Evolutionary conservation across 2,113 vertebrate species (phyloP).

Genomic region (Poecile atricapillus): DNA sequence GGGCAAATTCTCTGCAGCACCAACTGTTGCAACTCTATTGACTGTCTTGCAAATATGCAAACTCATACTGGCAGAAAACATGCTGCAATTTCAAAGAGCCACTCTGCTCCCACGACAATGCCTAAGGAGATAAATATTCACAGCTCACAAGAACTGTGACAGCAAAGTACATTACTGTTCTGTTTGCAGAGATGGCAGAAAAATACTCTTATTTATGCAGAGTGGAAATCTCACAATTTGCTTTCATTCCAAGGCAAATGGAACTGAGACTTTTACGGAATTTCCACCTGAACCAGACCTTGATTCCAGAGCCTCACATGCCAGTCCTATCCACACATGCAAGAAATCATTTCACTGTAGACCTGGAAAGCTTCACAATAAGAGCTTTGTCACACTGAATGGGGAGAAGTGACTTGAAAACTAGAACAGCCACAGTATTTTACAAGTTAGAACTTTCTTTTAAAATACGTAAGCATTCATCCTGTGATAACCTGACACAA

Average conservation of each 20-base stretch:
- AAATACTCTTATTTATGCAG: neutral
- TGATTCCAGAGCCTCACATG: neutral
- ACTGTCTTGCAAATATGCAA: neutral
- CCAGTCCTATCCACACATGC: neutral
- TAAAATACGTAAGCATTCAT: neutral
- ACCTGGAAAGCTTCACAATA: neutral
- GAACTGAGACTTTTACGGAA: neutral
- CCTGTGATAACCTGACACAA: neutral
- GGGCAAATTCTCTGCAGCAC: neutral
- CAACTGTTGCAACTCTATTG: neutral
- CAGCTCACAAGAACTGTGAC: neutral
- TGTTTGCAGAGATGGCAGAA: neutral
- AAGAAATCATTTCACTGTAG: neutral
- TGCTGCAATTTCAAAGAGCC: neutral
- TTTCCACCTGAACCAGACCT: neutral
- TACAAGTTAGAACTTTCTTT: neutral
- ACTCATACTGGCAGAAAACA: neutral
- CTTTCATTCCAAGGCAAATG: neutral
- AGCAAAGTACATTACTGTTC: neutral
- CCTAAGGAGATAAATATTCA: neutral
- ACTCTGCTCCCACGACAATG: neutral
- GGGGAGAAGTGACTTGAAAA: neutral
- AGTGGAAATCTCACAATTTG: neutral
- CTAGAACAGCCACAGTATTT: neutral
- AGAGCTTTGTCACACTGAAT: neutral